phyloP scores from a whole-genome alignment of 2,888 invertebrate species.

The Sphaerophoria rueppellii region DNA sequence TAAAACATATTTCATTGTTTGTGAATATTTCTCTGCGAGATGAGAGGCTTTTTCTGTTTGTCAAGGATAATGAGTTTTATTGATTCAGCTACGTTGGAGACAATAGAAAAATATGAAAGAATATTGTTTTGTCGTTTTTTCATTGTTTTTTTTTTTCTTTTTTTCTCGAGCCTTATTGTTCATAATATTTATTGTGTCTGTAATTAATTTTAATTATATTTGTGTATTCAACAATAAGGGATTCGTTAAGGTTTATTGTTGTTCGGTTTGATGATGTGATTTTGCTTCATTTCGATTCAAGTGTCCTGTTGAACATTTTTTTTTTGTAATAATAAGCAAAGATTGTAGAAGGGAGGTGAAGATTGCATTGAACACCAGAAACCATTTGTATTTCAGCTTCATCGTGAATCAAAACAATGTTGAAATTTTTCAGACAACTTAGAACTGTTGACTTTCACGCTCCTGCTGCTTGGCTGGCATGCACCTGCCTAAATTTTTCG shows the following conservation, averaged over 20 bases:
- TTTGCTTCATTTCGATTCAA: too few relatives aligned
- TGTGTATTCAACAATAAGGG: background rate
- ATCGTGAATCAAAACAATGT: too few relatives aligned
- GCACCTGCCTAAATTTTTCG: too few relatives aligned
- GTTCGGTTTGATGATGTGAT: background rate
- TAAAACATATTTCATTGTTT: conserved; percentile 46
- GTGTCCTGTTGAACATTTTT: too few relatives aligned
- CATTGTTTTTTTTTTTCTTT: background rate
- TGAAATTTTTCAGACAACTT: too few relatives aligned
- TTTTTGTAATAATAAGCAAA: too few relatives aligned
- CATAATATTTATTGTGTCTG: conserved; percentile 26
- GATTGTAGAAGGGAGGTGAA: too few relatives aligned
- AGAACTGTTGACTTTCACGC: too few relatives aligned
- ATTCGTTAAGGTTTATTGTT: background rate
- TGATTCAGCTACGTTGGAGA: conserved; percentile 33
- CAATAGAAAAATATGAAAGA: conserved; percentile 5
- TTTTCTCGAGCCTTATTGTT: conserved; percentile 19
- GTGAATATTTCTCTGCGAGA: background rate
- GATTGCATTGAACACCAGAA: too few relatives aligned
- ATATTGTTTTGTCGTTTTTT: conserved; percentile 16
- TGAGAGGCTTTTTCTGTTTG: background rate
- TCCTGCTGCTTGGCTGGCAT: too few relatives aligned
- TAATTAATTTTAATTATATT: conserved; percentile 66
- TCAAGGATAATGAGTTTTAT: conserved; percentile 30
- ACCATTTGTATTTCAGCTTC: too few relatives aligned